phyloP scores from a whole-genome alignment of 2,888 invertebrate genomes.

The Himalopsyche anomala region DNA sequence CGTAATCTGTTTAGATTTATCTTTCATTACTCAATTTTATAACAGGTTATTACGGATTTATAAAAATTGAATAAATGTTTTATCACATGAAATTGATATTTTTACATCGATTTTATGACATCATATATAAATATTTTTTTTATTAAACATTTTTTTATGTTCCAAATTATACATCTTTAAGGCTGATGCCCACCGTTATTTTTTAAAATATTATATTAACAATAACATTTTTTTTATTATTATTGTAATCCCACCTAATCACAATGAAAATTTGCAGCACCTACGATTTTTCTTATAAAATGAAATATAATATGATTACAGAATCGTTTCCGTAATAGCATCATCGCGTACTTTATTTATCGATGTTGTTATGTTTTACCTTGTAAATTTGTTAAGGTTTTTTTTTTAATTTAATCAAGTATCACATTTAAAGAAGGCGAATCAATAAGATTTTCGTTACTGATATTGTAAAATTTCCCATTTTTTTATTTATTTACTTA shows the following conservation, averaged over 20 bases:
- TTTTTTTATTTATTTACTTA: no score
- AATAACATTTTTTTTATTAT: not conserved
- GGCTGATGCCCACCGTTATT: not conserved
- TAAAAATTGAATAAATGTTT: no score
- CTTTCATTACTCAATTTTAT: not conserved
- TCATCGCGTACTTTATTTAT: not conserved
- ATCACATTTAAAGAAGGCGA: no score
- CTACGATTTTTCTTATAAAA: constrained; percentile 25
- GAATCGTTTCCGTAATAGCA: not conserved
- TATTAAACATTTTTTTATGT: not conserved
- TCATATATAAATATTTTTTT: not conserved
- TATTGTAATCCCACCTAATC: not conserved
- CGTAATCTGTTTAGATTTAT: not conserved
- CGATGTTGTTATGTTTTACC: not conserved
- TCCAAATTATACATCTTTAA: not conserved
- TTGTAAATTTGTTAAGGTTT: not conserved
- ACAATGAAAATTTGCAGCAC: not conserved
- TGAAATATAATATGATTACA: constrained; percentile 14
- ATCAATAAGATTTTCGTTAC: no score
- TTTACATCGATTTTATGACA: not conserved
- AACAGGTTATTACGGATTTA: not conserved
- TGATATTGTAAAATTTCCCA: no score
- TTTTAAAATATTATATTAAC: not conserved
- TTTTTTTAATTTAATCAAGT: not conserved
- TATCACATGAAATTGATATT: no score